Evolutionary conservation across 2,888 invertebrate genomes (phyloP), one percentile per base, ranked within the genome.

Genomic region (Chaetogeoica ovagalla): DNA sequence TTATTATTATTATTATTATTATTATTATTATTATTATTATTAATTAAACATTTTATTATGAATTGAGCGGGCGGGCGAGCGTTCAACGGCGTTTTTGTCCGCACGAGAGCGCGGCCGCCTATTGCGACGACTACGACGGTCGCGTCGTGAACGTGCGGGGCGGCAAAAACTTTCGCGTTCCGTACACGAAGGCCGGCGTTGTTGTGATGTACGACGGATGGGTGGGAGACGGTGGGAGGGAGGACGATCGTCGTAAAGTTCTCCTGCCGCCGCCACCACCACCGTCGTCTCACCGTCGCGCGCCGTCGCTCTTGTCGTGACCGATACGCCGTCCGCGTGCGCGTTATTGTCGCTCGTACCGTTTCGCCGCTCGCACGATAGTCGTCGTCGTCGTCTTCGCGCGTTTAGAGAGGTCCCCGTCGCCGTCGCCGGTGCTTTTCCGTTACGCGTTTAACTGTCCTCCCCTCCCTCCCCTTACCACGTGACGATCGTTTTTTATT

Each of bases 191-290:
- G n/a, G 37, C 21, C n/a, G 23, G 23, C 68, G 21, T 9, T 1
- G 17, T 15, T 30, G 17, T 19, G 55, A n/a, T n/a, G n/a, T n/a
- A n/a, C n/a, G n/a, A n/a, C n/a, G 55, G 8, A 4, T n/a, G 57
- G 8, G 8, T 19, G 19, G 19, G 30, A 19, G 60, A n/a, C n/a
- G n/a, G n/a, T n/a, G 30, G 30, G 30, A 30, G 30, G 15, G 19
- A 70, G 77, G 70, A 62, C 70, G 70, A 63, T 79, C 77, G 77
- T 69, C 76, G 57, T 21, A 71, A 79, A 79, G 79, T 71, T 79
- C 70, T 55, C 70, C 63, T 63, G 55, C 76, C 48, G 55, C 37
- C 73, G 65, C 55, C 23, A 48, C 43, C 52, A 23, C 37, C 52
- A 7, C 69, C 48, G 19, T 23, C 68, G 48, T 17, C 60, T 19